Evolutionary conservation across 2,888 invertebrate genomes (phyloP), one percentile per base, ranked within the genome.

Genomic region (Ichneumoninae sp.): DNA sequence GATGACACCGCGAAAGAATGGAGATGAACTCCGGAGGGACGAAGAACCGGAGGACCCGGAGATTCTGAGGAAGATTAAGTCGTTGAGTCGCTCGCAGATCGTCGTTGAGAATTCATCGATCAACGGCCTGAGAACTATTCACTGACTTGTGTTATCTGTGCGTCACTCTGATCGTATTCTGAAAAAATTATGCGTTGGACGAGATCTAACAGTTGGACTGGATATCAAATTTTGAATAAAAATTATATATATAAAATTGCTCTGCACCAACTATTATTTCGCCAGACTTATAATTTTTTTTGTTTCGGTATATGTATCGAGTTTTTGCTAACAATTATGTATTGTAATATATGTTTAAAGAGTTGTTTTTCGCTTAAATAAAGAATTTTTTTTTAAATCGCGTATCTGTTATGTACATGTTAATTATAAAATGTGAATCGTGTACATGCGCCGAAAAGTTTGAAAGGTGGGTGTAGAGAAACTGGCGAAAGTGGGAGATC

Each of bases 81-180:
- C 94, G 95, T 94, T 95, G 93, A 94, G 94, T 93, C 89, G 91
- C 74, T 88, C 89, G 85, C 93, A 91, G 40, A 86, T 74, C 69
- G 36, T 85, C 36, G 70, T 84, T 47, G 84, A 87, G 57, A 86
- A 40, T 77, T 74, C 85, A 47, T 74, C 85, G 76, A 76, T 80
- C 62, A 84, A 85, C 71, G 80, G 76, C 79, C 84, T 82, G 76
- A 82, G 82, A 82, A 85, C 84, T 76, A 85, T 80, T 79, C 84
- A 80, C 68, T 85, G 82, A 85, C 62, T 65, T 30, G 30, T 30
- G 30, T 30, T 30, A 30, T 26, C 26, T 10, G 10, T 10, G 40
- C 33, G 33, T 33, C 33, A 33, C 33, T 33, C 33, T 6, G 33
- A 33, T 33, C 33, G 33, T 33, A 33, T 6, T 33, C 33, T 33